phyloP scores from a whole-genome alignment of 2,113 vertebrate genomes.

The Mobula birostris region DNA sequence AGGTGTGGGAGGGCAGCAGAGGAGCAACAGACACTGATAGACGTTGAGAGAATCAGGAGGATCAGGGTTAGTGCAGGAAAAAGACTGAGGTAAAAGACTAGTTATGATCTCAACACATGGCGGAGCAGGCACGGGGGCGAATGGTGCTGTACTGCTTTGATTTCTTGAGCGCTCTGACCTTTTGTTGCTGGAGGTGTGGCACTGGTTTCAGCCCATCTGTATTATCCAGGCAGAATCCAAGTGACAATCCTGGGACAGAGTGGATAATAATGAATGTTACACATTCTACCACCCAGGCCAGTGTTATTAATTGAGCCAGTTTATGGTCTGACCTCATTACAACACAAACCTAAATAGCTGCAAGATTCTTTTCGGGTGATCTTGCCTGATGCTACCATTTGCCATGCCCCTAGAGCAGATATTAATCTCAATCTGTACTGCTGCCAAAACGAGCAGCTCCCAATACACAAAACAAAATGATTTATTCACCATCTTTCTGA shows the following conservation, averaged over 20 bases:
- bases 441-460: neutral
- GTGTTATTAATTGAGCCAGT: neutral
- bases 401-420: neutral
- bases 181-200: too few relatives aligned
- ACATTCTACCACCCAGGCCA: neutral
- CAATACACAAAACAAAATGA: neutral
- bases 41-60: too few relatives aligned
- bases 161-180: neutral
- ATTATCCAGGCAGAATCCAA: neutral
- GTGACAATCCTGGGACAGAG: neutral
- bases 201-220: neutral
- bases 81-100: too few relatives aligned
- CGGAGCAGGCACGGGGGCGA: too few relatives aligned
- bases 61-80: too few relatives aligned
- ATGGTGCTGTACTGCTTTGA: too few relatives aligned
- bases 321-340: neutral
- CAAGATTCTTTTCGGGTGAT: neutral
- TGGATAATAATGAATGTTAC: neutral
- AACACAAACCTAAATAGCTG: neutral
- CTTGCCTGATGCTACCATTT: neutral
- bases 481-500: slow-evolving; percentile 7
- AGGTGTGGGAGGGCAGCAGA: neutral
- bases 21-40: too few relatives aligned
- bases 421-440: neutral
- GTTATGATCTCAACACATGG: too few relatives aligned